Evolutionary conservation across 2,888 invertebrate genomes (phyloP).

Genomic region (Acleris holmiana): DNA sequence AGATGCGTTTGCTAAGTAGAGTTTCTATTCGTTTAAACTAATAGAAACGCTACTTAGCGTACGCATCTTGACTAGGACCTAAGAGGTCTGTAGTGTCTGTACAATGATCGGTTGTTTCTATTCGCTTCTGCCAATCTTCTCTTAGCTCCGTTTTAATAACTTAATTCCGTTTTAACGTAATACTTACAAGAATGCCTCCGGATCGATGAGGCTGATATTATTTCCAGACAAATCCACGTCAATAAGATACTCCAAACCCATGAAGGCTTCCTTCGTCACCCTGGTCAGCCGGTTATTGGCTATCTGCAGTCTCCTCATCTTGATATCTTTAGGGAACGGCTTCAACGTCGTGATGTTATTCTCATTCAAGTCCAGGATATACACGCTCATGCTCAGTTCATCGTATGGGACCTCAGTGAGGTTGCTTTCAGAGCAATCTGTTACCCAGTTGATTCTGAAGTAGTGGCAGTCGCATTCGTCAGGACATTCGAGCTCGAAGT

Average conservation of each 20-base stretch:
- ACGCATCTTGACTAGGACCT: no score
- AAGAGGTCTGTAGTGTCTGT: no score
- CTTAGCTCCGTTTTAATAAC: no score
- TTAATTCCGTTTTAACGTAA: not conserved
- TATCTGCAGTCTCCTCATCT: slow-evolving; percentile 88
- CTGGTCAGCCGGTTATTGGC: slow-evolving; percentile 87
- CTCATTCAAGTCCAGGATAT: slow-evolving; percentile 88
- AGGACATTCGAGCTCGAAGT: slow-evolving; percentile 88
- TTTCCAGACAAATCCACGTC: slow-evolving; percentile 89
- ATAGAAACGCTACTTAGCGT: no score
- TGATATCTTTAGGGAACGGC: slow-evolving; percentile 87
- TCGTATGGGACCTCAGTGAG: slow-evolving; percentile 88
- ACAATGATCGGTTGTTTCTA: no score
- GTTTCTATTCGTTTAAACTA: no score
- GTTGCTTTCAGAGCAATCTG: slow-evolving; percentile 90
- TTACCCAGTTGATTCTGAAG: slow-evolving; percentile 90
- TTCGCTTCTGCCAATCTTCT: no score
- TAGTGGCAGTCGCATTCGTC: slow-evolving; percentile 91
- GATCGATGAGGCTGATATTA: slow-evolving; percentile 86
- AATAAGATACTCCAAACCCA: slow-evolving; percentile 86
- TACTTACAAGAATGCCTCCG: slow-evolving; percentile 87
- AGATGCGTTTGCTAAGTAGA: no score
- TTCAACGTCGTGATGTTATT: slow-evolving; percentile 86
- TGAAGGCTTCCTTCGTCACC: slow-evolving; percentile 85
- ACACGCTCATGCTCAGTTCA: slow-evolving; percentile 88